Evolutionary conservation across 2,888 invertebrate species (phyloP).

Genomic region (Limenitis camilla): DNA sequence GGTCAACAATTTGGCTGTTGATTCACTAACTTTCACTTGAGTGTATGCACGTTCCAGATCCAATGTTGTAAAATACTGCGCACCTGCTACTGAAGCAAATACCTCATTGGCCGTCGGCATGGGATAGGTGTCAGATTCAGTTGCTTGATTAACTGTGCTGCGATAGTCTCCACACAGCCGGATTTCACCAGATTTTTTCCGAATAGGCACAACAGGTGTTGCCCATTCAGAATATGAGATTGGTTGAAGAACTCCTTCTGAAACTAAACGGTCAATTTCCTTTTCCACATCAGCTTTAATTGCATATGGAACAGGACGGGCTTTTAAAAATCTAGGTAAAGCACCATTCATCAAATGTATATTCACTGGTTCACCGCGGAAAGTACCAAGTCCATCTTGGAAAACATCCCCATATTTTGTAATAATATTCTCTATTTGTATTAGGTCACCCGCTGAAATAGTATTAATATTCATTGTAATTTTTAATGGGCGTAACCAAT

Average conservation of each 20-base stretch:
- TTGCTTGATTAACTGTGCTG: no score
- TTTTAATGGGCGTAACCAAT: background rate
- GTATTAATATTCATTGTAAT: background rate
- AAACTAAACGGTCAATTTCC: constrained; percentile 7
- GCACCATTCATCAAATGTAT: no score
- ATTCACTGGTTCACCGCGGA: background rate
- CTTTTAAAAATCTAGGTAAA: no score
- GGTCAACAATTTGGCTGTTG: no score
- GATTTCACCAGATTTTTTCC: constrained; percentile 1
- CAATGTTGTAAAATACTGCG: no score
- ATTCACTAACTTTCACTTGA: no score
- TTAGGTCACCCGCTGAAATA: background rate
- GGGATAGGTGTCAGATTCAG: no score
- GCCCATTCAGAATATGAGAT: constrained; percentile 5
- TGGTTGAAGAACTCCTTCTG: constrained; percentile 2
- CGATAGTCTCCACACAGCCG: background rate
- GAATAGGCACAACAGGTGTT: constrained; percentile 11
- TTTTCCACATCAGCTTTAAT: constrained; percentile 10
- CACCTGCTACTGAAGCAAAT: no score
- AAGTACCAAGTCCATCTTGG: background rate
- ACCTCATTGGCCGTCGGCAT: no score
- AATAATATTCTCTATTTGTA: background rate
- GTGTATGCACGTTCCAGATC: no score
- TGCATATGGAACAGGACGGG: constrained; percentile 13
- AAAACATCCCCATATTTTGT: background rate